Conservation (phyloP, 2,888 invertebrate species). For the Cephus sareptanus region DNA sequence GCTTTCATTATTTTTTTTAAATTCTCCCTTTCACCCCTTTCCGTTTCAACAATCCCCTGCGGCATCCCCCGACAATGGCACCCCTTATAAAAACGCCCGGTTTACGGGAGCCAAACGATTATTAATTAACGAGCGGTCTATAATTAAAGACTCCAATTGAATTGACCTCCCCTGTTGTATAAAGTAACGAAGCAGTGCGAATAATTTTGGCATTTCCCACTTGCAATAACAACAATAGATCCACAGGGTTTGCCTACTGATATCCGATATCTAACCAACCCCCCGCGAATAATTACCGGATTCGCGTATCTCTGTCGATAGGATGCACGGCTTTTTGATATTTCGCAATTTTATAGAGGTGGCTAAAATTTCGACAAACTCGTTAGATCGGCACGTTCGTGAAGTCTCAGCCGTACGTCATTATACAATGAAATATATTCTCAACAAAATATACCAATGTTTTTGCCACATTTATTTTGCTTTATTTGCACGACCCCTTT, state of each 20-base stretch:
- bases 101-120: not conserved
- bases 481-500: not conserved
- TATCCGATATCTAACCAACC: too few relatives aligned
- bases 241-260: too few relatives aligned
- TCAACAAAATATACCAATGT: too few relatives aligned
- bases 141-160: not conserved
- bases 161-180: not conserved
- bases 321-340: too few relatives aligned
- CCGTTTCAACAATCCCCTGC: not conserved
- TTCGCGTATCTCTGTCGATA: too few relatives aligned
- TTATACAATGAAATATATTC: too few relatives aligned
- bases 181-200: not conserved
- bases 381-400: too few relatives aligned
- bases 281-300: too few relatives aligned
- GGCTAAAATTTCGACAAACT: too few relatives aligned
- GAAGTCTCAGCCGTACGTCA: too few relatives aligned
- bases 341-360: too few relatives aligned
- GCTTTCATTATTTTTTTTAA: not conserved
- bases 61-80: not conserved
- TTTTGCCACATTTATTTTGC: not conserved
- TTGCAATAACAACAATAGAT: not conserved
- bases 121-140: not conserved
- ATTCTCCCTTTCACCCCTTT: not conserved
- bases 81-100: not conserved
- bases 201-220: not conserved